phyloP scores from a whole-genome alignment of 2,113 vertebrate species.

The Sakesphorus luctuosus region DNA sequence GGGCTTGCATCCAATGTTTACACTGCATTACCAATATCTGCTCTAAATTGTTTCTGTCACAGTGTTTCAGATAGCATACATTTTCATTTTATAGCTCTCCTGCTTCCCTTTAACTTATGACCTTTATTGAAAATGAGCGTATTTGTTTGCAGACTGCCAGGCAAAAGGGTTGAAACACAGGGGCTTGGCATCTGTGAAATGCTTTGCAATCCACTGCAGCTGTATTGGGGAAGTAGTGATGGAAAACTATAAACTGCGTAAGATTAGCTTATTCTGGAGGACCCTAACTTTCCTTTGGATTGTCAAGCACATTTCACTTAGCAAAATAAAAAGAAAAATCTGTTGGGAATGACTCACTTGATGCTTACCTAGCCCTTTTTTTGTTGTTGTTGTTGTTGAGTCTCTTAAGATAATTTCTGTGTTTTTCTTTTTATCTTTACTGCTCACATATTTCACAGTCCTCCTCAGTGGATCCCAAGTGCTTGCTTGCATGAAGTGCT shows the following conservation, averaged over 20 bases:
- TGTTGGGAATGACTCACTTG: background rate
- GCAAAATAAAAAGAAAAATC: background rate
- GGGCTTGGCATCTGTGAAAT: background rate
- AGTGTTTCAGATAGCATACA: background rate
- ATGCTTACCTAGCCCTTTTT: background rate
- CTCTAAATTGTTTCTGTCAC: background rate
- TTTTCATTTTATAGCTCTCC: constrained; percentile 53
- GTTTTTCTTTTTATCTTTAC: background rate
- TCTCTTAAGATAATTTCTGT: background rate
- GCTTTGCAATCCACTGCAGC: background rate
- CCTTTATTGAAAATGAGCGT: constrained; percentile 41
- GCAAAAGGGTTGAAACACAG: background rate
- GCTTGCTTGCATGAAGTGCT: background rate
- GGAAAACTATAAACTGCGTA: constrained; percentile 10
- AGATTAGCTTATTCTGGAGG: constrained; percentile 19
- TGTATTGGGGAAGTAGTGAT: background rate
- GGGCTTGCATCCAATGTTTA: constrained; percentile 15
- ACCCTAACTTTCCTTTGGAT: background rate
- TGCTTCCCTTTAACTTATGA: constrained; percentile 51
- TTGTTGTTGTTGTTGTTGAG: background rate
- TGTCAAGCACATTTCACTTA: background rate
- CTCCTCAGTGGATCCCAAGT: background rate
- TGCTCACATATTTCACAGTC: background rate
- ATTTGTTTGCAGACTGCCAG: constrained; percentile 26
- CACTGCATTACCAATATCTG: background rate